Percentiles rank a stretch among this genome's conserved stretches.
Evolutionary conservation across 2,888 invertebrate genomes (phyloP).

Genomic region (Lepidocyrtinus sp.): DNA sequence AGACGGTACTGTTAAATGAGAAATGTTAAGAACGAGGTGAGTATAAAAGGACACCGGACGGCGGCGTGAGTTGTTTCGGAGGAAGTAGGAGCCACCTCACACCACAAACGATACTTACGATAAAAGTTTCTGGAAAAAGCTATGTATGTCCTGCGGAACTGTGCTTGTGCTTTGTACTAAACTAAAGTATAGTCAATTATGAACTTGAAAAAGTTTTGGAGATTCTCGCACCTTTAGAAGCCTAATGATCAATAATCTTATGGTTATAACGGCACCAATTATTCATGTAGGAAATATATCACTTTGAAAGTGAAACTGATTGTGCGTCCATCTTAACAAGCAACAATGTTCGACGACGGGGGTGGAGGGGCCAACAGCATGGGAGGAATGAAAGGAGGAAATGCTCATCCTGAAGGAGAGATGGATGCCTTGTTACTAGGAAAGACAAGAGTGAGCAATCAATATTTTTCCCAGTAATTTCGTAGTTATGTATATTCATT

Average conservation of each 20-base stretch:
- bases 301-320: slow-evolving; percentile 12
- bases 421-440: slow-evolving; percentile 70
- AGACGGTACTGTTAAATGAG: too few relatives aligned
- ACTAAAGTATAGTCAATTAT: too few relatives aligned
- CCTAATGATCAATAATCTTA: too few relatives aligned
- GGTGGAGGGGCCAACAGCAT: slow-evolving; percentile 53
- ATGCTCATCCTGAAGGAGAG: slow-evolving; percentile 65
- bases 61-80: slow-evolving; percentile 1
- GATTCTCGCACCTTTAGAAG: too few relatives aligned
- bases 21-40: not conserved
- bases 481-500: not conserved
- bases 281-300: not conserved
- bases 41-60: slow-evolving; percentile 1
- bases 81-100: slow-evolving; percentile 44
- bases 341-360: slow-evolving; percentile 44
- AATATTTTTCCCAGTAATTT: not conserved
- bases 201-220: too few relatives aligned
- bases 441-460: slow-evolving; percentile 69
- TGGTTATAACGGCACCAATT: not conserved
- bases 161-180: slow-evolving; percentile 12
- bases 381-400: slow-evolving; percentile 30
- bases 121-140: slow-evolving; percentile 1
- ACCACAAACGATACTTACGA: slow-evolving; percentile 21
- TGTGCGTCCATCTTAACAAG: slow-evolving; percentile 28
- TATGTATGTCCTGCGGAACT: not conserved